Evolutionary conservation across 1,140 invertebrate species (phyloP), one percentile per base, ranked within the genome.

Genomic region (Bombus ignitus): DNA sequence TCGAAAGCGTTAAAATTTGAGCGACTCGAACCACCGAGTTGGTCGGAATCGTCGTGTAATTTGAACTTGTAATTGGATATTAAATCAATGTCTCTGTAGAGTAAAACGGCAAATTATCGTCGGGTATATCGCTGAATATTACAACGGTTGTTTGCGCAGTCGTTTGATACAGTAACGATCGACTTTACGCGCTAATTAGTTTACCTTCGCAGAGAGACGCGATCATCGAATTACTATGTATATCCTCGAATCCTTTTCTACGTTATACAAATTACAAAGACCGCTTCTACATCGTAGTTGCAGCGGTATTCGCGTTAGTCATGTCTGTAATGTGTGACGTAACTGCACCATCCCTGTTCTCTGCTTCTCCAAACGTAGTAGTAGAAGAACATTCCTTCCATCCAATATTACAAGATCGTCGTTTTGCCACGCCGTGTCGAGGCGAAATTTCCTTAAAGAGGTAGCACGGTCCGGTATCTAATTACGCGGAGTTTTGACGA

Each of bases 401-500:
- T 44, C 18, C 59, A 22, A 79, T 79, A 71, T 77, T 32, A 25
- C 59, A 53, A 39, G 62, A 68, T 47, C 39, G 47, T 79, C 57
- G 76, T 72, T 85, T 65, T 18, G 32, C 57, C 22, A 72, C 39
- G 15, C 28, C 39, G 53, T 70, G 47, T n/a, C 13, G 25, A 2
- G 66, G 3, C 44, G 47, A 62, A 39, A 47, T 73, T 81, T 37
- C 28, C 42, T 81, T 74, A 72, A 81, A 85, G 57, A 39, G 78
- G 22, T 32, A 57, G 18, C 77, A 81, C 77, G 47, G 39, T 77
- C 83, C 62, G 74, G 83, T 88, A 79, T 86, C 80, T 86, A 88
- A 89, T 89, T 89, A 88, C 76, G 75, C 37, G 35, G 73, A 89
- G 88, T 86, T 88, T 88, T 86, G 78, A 89, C 68, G 83, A 89